These are phyloP conservation scores for Betta splendens DNA, from an alignment of 2,797 vertebrate species.

Conservation along the genomic window DNA sequence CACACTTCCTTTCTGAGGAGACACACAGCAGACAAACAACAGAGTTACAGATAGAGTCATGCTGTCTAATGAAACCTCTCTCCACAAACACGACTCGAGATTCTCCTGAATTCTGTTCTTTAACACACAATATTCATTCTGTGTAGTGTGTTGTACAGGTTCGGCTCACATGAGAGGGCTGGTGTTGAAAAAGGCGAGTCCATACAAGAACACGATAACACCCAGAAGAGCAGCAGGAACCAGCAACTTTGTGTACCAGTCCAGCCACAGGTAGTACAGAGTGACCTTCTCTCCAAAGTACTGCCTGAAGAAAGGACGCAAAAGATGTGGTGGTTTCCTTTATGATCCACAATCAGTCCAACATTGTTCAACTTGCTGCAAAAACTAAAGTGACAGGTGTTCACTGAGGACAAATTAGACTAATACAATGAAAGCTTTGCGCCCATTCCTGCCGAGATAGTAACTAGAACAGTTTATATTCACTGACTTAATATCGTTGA, in stretches of 20 bases:
- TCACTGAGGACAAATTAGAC: too few species aligned
- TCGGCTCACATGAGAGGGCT: slow-evolving; percentile 89
- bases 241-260: slow-evolving; percentile 90
- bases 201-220: slow-evolving; percentile 82
- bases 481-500: slow-evolving; percentile 83
- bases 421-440: too few species aligned
- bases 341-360: too few species aligned
- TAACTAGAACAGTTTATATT: too few species aligned
- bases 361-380: too few species aligned
- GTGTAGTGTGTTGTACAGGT: neutral
- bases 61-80: neutral
- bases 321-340: neutral
- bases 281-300: slow-evolving; percentile 96
- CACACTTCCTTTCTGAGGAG: slow-evolving; percentile 90
- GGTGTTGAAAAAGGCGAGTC: slow-evolving; percentile 82
- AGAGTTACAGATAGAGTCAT: neutral
- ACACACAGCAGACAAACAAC: neutral
- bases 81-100: slow-evolving; percentile 10
- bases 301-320: slow-evolving; percentile 65
- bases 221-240: slow-evolving; percentile 81
- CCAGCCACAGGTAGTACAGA: slow-evolving; percentile 93
- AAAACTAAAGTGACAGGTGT: too few species aligned
- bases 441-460: too few species aligned
- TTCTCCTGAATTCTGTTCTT: too few species aligned
- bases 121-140: neutral